Evolutionary conservation across 1,140 invertebrate genomes (phyloP).

Genomic region (Armadillidium nasatum): DNA sequence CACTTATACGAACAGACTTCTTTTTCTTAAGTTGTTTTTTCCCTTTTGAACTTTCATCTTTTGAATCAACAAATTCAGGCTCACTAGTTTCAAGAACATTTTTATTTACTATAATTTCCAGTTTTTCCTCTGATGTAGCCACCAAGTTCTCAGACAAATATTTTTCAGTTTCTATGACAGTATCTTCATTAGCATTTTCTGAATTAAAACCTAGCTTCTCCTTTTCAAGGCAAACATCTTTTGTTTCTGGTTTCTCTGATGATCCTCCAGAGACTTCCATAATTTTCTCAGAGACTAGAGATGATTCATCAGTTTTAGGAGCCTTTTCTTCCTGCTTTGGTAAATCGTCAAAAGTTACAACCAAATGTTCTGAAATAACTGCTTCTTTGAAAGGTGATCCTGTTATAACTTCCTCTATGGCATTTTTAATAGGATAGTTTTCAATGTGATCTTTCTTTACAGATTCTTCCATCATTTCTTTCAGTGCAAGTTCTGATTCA

Average conservation of each 20-base stretch:
- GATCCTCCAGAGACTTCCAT: neutral
- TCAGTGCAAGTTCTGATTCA: too few species aligned
- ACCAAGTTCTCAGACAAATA: too few species aligned
- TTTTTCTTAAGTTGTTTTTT: constrained; percentile 47
- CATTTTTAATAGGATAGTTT: too few species aligned
- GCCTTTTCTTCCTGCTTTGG: neutral
- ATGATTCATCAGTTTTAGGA: neutral
- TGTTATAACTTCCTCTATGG: too few species aligned
- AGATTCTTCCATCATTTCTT: too few species aligned
- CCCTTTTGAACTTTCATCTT: constrained; percentile 57
- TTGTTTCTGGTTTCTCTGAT: neutral
- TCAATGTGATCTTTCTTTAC: too few species aligned
- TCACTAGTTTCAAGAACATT: constrained; percentile 40
- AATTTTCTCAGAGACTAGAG: neutral
- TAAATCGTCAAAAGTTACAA: too few species aligned
- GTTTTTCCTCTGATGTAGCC: too few species aligned
- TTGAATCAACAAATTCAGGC: constrained; percentile 52
- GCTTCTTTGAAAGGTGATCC: too few species aligned
- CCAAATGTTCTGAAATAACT: too few species aligned
- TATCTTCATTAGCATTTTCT: constrained; percentile 11
- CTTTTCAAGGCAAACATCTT: neutral
- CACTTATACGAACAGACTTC: constrained; percentile 47
- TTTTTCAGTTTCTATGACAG: neutral
- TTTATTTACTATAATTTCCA: neutral
- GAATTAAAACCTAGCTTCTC: neutral